Conservation (phyloP, 2,888 invertebrate genomes). For the Fabriciana adippe region DNA sequence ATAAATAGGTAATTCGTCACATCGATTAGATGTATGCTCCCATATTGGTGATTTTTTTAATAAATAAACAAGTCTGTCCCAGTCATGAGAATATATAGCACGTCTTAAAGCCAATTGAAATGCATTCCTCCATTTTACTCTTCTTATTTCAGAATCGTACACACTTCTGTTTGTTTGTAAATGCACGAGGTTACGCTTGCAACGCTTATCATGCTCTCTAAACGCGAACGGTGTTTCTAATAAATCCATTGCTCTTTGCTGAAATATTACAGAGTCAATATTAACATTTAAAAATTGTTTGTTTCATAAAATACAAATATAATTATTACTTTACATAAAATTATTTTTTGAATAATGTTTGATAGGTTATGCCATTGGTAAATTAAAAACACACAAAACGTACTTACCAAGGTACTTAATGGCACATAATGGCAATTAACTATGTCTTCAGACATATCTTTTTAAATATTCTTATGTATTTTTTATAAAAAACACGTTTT, state of each 20-base stretch:
- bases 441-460: constrained; percentile 45
- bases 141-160: constrained; percentile 27
- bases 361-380: not conserved
- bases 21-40: constrained; percentile 47
- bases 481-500: not conserved
- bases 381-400: not conserved
- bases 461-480: not conserved
- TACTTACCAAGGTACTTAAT: constrained; percentile 62
- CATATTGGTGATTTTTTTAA: constrained; percentile 62
- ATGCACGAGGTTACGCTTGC: constrained; percentile 53
- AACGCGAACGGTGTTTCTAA: constrained; percentile 42
- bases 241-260: constrained; percentile 57
- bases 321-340: not conserved
- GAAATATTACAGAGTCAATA: constrained; percentile 27
- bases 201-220: constrained; percentile 45
- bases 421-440: constrained; percentile 56
- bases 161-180: constrained; percentile 48
- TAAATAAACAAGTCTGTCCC: constrained; percentile 65
- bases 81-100: constrained; percentile 68
- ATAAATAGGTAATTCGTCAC: constrained; percentile 51
- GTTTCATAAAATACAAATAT: too few species aligned
- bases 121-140: constrained; percentile 43
- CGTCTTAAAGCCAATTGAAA: constrained; percentile 51
- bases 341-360: too few species aligned
- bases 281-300: too few species aligned